phyloP scores from a whole-genome alignment of 2,888 invertebrate species.

The Clistopyga incitator region DNA sequence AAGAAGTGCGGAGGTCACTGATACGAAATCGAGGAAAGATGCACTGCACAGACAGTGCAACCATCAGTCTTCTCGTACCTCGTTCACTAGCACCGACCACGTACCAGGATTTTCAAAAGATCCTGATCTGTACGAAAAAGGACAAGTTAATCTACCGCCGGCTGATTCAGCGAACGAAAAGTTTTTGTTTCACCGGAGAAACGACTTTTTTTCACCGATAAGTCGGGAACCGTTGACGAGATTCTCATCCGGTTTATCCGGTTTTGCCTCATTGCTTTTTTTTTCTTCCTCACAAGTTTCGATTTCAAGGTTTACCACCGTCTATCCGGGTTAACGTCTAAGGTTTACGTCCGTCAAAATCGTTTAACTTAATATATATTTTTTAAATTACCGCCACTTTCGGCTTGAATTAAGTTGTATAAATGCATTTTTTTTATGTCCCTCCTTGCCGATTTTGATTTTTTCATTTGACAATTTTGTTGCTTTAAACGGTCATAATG shows the following conservation, averaged over 20 bases:
- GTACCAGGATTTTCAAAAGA: slow-evolving; percentile 75
- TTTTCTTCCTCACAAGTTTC: background rate
- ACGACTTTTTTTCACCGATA: background rate
- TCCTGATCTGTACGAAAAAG: slow-evolving; percentile 67
- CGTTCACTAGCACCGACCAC: slow-evolving; percentile 7
- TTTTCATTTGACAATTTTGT: no score
- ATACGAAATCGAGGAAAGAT: slow-evolving; percentile 72
- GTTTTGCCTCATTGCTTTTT: background rate
- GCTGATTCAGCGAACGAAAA: slow-evolving; percentile 5
- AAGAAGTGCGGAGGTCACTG: slow-evolving; percentile 45
- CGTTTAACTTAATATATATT: no score
- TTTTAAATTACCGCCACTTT: no score
- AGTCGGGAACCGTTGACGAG: background rate
- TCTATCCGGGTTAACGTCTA: no score
- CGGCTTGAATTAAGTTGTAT: no score
- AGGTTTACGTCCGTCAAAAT: no score
- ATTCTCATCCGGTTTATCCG: slow-evolving; percentile 3
- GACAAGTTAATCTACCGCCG: slow-evolving; percentile 5
- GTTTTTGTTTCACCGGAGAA: slow-evolving; percentile 34
- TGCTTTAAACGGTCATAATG: no score
- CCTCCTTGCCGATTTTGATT: no score
- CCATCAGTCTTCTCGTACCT: slow-evolving; percentile 76
- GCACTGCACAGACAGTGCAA: slow-evolving; percentile 73
- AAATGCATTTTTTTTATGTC: no score
- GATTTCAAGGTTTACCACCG: background rate